Conservation (phyloP, 2,113 vertebrate genomes). For the Pterophyllum scalare region DNA sequence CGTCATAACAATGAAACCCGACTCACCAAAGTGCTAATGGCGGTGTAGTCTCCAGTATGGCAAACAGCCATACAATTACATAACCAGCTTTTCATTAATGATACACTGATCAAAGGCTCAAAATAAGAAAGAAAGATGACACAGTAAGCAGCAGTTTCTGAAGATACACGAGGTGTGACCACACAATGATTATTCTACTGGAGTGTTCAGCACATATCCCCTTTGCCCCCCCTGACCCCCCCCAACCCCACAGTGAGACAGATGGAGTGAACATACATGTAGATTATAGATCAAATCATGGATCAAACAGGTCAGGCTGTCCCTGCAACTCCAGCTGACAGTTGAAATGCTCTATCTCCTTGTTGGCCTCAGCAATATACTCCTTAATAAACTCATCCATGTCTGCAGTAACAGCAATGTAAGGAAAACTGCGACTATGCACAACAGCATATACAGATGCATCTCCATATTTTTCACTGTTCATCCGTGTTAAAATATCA, state of each 20-base stretch:
- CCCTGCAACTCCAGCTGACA: slow-evolving; percentile 88
- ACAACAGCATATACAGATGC: background rate
- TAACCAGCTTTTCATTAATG: background rate
- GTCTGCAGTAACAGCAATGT: slow-evolving; percentile 81
- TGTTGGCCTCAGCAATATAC: slow-evolving; percentile 90
- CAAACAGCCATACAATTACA: background rate
- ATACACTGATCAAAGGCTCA: background rate
- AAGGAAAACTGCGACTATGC: slow-evolving; percentile 73
- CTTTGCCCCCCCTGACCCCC: slow-evolving; percentile 8
- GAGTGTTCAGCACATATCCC: slow-evolving; percentile 21
- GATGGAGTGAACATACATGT: slow-evolving; percentile 36
- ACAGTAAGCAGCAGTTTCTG: background rate
- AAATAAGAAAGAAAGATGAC: slow-evolving; percentile 31
- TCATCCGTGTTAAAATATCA: background rate
- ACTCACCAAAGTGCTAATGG: slow-evolving; percentile 6
- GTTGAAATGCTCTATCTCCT: slow-evolving; percentile 92
- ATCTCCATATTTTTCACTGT: background rate
- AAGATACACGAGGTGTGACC: slow-evolving; percentile 25
- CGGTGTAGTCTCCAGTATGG: background rate
- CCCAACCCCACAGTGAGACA: slow-evolving; percentile 6
- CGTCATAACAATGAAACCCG: slow-evolving; percentile 1
- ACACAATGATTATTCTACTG: slow-evolving; percentile 25
- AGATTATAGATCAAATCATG: slow-evolving; percentile 53
- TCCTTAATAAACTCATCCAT: slow-evolving; percentile 94
- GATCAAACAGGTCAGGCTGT: slow-evolving; percentile 91